These are phyloP conservation scores for Drosophila nigromelanica DNA, from an alignment of 1,140 invertebrate species.

Conservation along the genomic window DNA sequence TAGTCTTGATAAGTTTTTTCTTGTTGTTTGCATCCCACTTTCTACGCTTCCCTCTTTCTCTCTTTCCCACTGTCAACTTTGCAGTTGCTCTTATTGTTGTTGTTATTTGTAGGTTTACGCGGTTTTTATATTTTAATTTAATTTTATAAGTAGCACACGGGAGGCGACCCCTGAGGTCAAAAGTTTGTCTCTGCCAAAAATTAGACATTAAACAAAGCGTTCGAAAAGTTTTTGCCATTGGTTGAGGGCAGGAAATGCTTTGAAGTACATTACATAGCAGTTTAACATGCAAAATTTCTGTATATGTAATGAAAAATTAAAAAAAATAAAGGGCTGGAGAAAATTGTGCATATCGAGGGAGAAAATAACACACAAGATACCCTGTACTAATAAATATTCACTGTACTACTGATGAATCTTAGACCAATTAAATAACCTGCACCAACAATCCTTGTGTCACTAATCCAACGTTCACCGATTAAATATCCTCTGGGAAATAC, in stretches of 20 bases:
- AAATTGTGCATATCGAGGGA: no score
- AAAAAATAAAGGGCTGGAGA: no score
- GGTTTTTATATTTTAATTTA: slow-evolving; percentile 82
- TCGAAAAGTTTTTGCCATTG: slow-evolving; percentile 58
- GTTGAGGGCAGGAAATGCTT: slow-evolving; percentile 56
- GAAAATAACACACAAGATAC: no score
- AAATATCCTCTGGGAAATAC: no score
- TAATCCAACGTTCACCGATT: no score
- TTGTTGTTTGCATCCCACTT: slow-evolving; percentile 17
- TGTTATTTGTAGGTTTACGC: slow-evolving; percentile 75
- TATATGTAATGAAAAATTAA: neutral
- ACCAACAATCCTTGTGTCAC: no score
- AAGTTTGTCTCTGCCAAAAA: slow-evolving; percentile 71
- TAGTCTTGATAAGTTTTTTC: slow-evolving; percentile 76
- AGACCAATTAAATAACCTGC: no score
- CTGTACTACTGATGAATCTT: no score
- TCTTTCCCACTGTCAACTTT: slow-evolving; percentile 20
- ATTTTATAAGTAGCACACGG: slow-evolving; percentile 70
- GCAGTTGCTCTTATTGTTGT: slow-evolving; percentile 36
- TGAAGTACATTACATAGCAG: slow-evolving; percentile 56
- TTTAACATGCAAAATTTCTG: slow-evolving; percentile 35
- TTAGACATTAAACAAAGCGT: slow-evolving; percentile 72
- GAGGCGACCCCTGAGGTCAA: slow-evolving; percentile 26
- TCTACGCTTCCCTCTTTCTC: neutral
- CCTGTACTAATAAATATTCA: no score